Conservation (phyloP, 1,140 invertebrate genomes). For the Pollicipes pollicipes region DNA sequence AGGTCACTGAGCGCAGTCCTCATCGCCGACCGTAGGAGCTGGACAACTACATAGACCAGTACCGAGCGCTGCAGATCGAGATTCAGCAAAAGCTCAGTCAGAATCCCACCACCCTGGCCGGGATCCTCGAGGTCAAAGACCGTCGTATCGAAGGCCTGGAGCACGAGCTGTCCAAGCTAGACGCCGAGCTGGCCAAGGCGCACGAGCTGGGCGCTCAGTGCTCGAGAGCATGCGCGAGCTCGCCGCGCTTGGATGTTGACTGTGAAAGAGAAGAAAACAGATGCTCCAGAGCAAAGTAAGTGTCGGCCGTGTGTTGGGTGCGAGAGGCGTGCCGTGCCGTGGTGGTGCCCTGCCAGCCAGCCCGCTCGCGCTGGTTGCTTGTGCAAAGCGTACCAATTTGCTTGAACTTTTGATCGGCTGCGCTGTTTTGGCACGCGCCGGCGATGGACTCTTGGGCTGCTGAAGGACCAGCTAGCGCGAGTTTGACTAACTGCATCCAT, state of each 20-base stretch:
- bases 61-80: background rate
- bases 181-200: background rate
- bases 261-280: background rate
- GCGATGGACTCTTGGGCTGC: too few species aligned
- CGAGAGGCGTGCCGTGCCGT: too few species aligned
- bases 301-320: background rate
- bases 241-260: too few species aligned
- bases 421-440: too few species aligned
- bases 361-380: too few species aligned
- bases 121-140: background rate
- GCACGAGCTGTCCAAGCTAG: background rate
- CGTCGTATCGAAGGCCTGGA: background rate
- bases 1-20: background rate
- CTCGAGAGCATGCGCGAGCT: background rate
- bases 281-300: background rate
- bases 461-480: too few species aligned
- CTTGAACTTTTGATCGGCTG: too few species aligned
- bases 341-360: too few species aligned
- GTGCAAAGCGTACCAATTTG: too few species aligned
- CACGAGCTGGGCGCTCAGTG: background rate
- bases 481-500: too few species aligned
- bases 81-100: background rate
- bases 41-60: slow-evolving; percentile 1
- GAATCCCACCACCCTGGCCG: background rate
- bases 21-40: background rate